Evolutionary conservation across 2,888 invertebrate species (phyloP).

Genomic region (Luperina nickerlii): DNA sequence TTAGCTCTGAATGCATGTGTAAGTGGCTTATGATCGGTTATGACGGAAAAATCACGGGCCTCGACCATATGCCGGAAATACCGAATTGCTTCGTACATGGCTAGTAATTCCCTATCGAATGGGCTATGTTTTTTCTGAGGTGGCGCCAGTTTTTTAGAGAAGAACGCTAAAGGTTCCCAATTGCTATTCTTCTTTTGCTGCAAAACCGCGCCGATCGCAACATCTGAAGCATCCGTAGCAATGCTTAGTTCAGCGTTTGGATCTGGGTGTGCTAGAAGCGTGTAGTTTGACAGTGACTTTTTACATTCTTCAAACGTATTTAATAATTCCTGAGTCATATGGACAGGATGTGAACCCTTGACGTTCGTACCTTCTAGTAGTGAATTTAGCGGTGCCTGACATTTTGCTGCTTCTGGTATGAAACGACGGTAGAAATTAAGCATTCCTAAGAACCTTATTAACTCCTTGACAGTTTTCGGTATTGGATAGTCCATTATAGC

Average conservation of each 20-base stretch:
- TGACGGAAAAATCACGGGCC: slow-evolving; percentile 9
- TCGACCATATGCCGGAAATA: slow-evolving; percentile 8
- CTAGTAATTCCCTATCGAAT: background rate
- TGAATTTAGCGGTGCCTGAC: no score
- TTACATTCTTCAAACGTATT: slow-evolving; percentile 1
- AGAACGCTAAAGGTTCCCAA: slow-evolving; percentile 4
- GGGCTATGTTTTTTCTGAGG: background rate
- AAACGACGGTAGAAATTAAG: no score
- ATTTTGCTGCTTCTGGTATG: no score
- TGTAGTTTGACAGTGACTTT: slow-evolving; percentile 1
- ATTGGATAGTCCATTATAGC: background rate
- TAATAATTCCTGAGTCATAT: background rate
- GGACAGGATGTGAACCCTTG: background rate
- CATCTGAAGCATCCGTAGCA: slow-evolving; percentile 1
- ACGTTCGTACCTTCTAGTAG: no score
- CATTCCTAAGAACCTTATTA: no score
- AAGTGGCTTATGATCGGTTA: slow-evolving; percentile 15
- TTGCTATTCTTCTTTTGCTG: background rate
- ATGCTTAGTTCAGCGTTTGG: slow-evolving; percentile 5
- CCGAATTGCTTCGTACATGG: slow-evolving; percentile 9
- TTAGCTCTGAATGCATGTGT: slow-evolving; percentile 2
- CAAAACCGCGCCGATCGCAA: background rate
- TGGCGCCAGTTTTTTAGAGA: background rate
- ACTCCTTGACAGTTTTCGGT: no score
- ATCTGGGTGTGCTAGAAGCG: background rate